Evolutionary conservation across 2,113 vertebrate species (phyloP).

Genomic region (Coracopsis vasa): DNA sequence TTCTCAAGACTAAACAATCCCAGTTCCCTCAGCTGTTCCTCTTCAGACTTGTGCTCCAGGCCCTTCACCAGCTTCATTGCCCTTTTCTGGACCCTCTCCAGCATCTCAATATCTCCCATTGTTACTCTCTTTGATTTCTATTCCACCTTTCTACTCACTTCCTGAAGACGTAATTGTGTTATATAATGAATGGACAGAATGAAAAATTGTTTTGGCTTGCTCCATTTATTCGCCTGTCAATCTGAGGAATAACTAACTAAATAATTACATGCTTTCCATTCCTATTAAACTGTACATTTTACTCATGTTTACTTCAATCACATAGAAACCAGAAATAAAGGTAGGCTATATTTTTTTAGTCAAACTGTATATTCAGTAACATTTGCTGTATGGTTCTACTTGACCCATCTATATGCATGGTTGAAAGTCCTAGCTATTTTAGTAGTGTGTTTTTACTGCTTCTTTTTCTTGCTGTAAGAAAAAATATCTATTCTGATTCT

Average conservation of each 20-base stretch:
- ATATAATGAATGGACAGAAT: neutral
- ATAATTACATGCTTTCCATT: neutral
- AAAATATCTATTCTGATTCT: neutral
- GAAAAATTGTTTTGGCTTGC: neutral
- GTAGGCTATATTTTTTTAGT: neutral
- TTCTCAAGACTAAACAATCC: too few species aligned
- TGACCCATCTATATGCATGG: accelerated
- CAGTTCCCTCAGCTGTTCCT: too few species aligned
- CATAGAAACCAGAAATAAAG: neutral
- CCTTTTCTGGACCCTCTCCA: too few species aligned
- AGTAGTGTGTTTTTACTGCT: neutral
- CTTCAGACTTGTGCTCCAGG: too few species aligned
- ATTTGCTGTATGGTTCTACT: neutral
- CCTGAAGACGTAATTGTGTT: neutral
- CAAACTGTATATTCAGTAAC: neutral
- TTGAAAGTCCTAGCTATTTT: neutral
- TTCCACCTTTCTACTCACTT: neutral
- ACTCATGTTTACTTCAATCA: neutral
- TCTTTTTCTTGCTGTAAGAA: neutral
- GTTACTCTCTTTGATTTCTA: neutral
- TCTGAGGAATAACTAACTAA: neutral
- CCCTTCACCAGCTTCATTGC: too few species aligned
- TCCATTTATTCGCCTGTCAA: neutral
- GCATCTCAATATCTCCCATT: too few species aligned
- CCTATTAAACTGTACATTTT: neutral